phyloP scores from a whole-genome alignment of 2,113 vertebrate genomes.

The Urocitellus parryii region DNA sequence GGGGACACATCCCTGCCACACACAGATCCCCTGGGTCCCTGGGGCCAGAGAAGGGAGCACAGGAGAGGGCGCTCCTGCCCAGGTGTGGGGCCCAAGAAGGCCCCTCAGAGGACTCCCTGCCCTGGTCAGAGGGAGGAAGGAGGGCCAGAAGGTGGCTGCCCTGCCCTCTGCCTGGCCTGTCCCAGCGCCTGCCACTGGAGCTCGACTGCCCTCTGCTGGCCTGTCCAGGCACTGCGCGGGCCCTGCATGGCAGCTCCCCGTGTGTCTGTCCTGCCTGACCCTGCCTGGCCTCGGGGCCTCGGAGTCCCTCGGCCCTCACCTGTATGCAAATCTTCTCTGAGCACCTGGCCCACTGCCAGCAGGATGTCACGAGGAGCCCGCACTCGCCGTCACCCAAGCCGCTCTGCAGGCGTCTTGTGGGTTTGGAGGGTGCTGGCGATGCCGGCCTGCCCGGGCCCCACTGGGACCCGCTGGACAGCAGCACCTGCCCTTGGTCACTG shows the following conservation, averaged over 20 bases:
- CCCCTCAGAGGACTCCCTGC: not conserved
- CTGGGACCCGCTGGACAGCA: not conserved
- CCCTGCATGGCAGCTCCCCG: rapidly evolving
- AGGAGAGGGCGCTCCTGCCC: not conserved
- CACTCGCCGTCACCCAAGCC: not conserved
- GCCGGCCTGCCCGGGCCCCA: not conserved
- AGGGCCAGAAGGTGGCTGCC: not conserved
- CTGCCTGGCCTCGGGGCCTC: not conserved
- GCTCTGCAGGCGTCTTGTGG: not conserved
- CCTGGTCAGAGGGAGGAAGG: not conserved
- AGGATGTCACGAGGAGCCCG: not conserved
- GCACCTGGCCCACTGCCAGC: not conserved
- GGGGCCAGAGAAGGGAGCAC: rapidly evolving
- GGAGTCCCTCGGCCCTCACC: not conserved
- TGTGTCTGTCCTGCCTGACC: not conserved
- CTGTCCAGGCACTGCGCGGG: rapidly evolving
- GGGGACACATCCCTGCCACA: not conserved
- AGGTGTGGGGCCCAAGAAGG: not conserved
- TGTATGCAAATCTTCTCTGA: constrained; percentile 46
- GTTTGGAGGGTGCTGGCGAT: not conserved
- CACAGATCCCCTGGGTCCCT: rapidly evolving
- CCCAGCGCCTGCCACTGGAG: not conserved
- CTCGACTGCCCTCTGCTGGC: constrained; percentile 73
- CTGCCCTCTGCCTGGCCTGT: too few relatives aligned
- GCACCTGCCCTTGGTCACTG: rapidly evolving